phyloP scores from a whole-genome alignment of 2,888 invertebrate species.

The Dromius quadrimaculatus region DNA sequence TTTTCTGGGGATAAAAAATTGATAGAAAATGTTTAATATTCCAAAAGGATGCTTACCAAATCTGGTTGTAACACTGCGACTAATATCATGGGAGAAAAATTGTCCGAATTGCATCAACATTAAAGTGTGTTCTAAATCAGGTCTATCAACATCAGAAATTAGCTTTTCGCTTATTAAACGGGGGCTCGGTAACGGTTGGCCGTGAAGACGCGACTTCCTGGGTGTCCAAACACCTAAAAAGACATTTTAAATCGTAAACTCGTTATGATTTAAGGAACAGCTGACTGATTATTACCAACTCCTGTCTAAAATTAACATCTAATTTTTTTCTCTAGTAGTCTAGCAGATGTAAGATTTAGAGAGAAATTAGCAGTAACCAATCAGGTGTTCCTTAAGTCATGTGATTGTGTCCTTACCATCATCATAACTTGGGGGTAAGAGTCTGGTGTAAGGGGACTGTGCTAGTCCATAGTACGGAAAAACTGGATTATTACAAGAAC shows the following conservation, averaged over 20 bases:
- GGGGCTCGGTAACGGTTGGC: constrained; percentile 73
- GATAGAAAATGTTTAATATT: neutral
- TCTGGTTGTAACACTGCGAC: constrained; percentile 77
- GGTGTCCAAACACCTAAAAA: constrained; percentile 73
- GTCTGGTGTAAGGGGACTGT: constrained; percentile 74
- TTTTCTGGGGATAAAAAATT: constrained; percentile 68
- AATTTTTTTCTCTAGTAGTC: neutral
- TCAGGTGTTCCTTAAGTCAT: no score
- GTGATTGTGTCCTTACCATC: constrained; percentile 73
- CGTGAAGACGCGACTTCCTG: constrained; percentile 69
- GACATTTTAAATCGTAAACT: no score
- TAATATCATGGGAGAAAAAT: constrained; percentile 81
- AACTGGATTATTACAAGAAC: constrained; percentile 84
- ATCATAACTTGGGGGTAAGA: constrained; percentile 76
- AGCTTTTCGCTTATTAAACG: constrained; percentile 76
- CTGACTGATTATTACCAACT: no score
- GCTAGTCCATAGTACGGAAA: constrained; percentile 80
- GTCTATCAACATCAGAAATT: constrained; percentile 72
- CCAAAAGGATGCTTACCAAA: constrained; percentile 68
- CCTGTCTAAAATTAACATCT: neutral
- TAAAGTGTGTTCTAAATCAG: constrained; percentile 74
- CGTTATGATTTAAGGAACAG: no score
- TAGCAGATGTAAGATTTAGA: no score
- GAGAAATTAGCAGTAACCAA: no score
- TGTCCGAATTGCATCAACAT: constrained; percentile 86